A percentile compares a stretch with the other conserved stretches of the same genome.
Conservation (phyloP, 2,888 invertebrate species). For the Dryococelus australis region DNA sequence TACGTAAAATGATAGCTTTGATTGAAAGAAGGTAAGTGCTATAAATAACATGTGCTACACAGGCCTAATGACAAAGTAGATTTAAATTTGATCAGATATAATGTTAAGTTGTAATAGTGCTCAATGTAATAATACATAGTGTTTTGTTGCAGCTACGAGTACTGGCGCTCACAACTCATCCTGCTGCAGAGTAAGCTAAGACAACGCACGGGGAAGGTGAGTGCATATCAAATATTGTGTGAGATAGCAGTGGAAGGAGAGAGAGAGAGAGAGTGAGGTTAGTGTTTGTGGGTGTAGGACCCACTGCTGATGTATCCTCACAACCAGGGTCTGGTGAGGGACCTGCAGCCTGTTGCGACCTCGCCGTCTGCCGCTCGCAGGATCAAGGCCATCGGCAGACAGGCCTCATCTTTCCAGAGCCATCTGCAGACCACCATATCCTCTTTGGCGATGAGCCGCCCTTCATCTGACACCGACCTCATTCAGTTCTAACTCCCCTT, state of each 20-base stretch:
- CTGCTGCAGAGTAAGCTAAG: slow-evolving; percentile 72
- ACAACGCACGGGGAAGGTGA: slow-evolving; percentile 71
- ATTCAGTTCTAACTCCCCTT: background rate
- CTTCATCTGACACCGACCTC: background rate
- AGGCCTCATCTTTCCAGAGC: slow-evolving; percentile 39
- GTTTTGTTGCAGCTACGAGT: slow-evolving; percentile 64
- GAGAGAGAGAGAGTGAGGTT: background rate
- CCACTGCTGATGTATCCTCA: slow-evolving; percentile 68
- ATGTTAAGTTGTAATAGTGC: no score
- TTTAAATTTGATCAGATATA: no score
- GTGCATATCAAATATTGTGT: slow-evolving; percentile 24
- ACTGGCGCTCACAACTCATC: slow-evolving; percentile 69
- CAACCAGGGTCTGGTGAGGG: slow-evolving; percentile 65
- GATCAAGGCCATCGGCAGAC: slow-evolving; percentile 36
- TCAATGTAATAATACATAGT: no score
- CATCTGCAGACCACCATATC: slow-evolving; percentile 29
- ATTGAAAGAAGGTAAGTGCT: no score
- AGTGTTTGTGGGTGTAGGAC: slow-evolving; percentile 52
- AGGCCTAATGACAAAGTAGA: no score
- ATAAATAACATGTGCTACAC: no score
- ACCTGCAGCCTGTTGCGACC: slow-evolving; percentile 35
- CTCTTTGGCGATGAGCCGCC: background rate
- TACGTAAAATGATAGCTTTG: no score
- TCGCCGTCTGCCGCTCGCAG: slow-evolving; percentile 25
- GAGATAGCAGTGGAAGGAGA: background rate